Base-by-base conservation (phyloP, 1,140 invertebrate genomes). In the Drosophila watanabei region DNA sequence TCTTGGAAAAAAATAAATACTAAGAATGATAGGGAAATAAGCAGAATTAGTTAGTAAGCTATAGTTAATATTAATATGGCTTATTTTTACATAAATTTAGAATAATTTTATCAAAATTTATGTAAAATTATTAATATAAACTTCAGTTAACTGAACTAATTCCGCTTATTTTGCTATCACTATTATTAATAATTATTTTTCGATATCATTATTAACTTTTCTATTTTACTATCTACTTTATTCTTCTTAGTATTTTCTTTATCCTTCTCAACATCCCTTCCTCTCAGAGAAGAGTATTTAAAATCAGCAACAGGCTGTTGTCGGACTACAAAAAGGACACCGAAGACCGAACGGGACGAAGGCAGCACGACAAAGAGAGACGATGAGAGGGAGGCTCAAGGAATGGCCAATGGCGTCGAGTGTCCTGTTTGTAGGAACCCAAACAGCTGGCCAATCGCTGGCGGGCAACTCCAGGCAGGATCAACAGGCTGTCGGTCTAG, bases 401-500 rank as follows among this genome's bases (percentile, higher is more conserved):
- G 28, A 48, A 66, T 56, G 75, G 70, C 85, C 85, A 89, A 89
- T 89, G 59, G 48, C 39, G 64, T 48, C n/a, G 16, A 30, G 8
- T 39, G 37, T 81, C 59, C 78, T 75, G 46, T 56, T 46, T 9
- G 52, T 56, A 58, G 75, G 65, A 32, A 65, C 32, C n/a, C 28
- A 32, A 16, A 4, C 0, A 18, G 30, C 41, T 73, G 58, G 46
- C 84, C 84, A 88, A 88, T 88, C 77, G 46, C 9, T 61, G 69
- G 33, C 9, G 48, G 59, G 65, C 49, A 43, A 52, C 45, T 14
- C 32, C 64, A 80, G 66, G 72, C 80, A 51, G 84, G 80, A 87
- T 87, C 80, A 87, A 83, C 84, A 72, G 76, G 80, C 80, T 76
- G 80, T 59, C 41, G 20, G 32, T 11, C 30, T 9, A 49, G 60